phyloP scores from a whole-genome alignment of 2,113 vertebrate genomes.

The Suncus etruscus region DNA sequence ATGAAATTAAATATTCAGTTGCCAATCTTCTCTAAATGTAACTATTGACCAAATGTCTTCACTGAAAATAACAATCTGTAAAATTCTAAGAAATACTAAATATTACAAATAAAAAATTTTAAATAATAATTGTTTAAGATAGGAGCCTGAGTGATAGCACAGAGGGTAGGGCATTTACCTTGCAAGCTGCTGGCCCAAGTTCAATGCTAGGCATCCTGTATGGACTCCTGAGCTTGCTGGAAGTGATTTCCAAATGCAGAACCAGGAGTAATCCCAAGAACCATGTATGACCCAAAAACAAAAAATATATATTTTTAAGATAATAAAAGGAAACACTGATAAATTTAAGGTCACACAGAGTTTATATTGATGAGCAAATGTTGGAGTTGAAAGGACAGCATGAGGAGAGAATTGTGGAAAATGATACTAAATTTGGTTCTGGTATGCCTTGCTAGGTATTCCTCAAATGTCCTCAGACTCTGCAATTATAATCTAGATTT shows the following conservation, averaged over 20 bases:
- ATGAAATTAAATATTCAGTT: not conserved
- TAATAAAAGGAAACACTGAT: no score
- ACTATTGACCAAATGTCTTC: not conserved
- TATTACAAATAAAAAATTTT: not conserved
- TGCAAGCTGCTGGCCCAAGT: no score
- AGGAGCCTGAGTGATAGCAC: no score
- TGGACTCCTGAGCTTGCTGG: no score
- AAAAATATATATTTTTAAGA: no score
- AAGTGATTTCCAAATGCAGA: no score
- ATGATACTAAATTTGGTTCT: not conserved
- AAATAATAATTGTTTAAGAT: not conserved
- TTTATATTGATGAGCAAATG: not conserved
- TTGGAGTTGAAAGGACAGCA: not conserved
- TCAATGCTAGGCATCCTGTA: no score
- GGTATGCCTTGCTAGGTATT: not conserved
- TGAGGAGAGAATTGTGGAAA: not conserved
- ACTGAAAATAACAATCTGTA: no score
- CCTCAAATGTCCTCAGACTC: not conserved
- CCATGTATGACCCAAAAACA: no score
- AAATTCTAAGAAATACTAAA: not conserved
- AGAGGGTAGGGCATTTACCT: no score
- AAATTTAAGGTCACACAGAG: not conserved
- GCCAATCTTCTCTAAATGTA: not conserved
- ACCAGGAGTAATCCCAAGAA: no score
- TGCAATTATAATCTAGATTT: not conserved